Evolutionary conservation across 2,113 vertebrate species (phyloP), one percentile per base, ranked within the genome.

Genomic region (Bubo blakistoni): DNA sequence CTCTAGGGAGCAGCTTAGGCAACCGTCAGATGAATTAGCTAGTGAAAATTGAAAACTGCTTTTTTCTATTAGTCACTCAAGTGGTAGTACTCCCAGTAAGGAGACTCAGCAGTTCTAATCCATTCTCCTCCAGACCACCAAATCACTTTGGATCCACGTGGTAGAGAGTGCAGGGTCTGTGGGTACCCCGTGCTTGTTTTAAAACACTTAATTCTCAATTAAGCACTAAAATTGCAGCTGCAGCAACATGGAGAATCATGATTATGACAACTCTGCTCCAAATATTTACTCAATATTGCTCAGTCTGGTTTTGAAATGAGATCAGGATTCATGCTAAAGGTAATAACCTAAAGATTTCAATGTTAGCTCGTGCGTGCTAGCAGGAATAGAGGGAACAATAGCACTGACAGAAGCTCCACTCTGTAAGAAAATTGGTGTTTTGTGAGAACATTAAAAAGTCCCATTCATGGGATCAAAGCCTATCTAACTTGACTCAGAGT

Each of bases 31-130:
- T 69, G 70, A 93, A 92, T 87, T 77, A 71, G 70, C 36, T 16
- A 25, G 70, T n/a, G 92, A 91, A 97, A 96, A 91, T 15, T 81
- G 81, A 84, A 96, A 95, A 85, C 67, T 54, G 47, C 44, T 12
- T 80, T 86, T 88, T 93, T 62, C 62, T 94, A 25, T 83, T 83
- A 94, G 66, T 93, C 62, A 86, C 58, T 88, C 42, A 73, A 66
- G 36, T 29, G 8, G 12, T 67, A 54, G 12, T 32, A 74, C 24
- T 88, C 58, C 22, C 58, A 88, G 51, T 46, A 80, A 92, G 69
- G 24, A 94, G 24, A 34, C 44, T 36, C 15, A 74, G 27, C 30
- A 90, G 29, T 25, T 91, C 26, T 86, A 80, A 77, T 79, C 29
- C 71, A 11, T 83, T 73, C 79, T 90, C 44, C 63, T 76, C 13